Conservation (phyloP, 2,797 vertebrate genomes). For the Sebastes cheni region DNA sequence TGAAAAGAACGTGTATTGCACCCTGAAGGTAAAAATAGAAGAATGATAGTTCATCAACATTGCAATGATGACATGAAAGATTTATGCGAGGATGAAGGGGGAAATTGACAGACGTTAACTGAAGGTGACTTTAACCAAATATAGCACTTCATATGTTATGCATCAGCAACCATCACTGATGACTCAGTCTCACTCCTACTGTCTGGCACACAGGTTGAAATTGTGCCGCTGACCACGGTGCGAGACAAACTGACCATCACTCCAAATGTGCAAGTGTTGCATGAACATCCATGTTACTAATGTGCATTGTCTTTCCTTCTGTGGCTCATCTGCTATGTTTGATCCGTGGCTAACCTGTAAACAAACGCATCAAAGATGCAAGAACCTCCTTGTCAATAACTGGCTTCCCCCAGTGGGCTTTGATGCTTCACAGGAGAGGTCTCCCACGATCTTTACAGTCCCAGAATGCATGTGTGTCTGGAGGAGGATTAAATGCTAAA, state of each 20-base stretch:
- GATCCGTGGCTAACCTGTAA: slow-evolving; percentile 28
- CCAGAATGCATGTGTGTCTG: neutral
- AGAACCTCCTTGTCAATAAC: slow-evolving; percentile 42
- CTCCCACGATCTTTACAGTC: slow-evolving; percentile 49
- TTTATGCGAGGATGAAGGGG: neutral
- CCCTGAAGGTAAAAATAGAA: neutral
- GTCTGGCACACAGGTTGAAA: slow-evolving; percentile 8
- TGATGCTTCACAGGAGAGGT: slow-evolving; percentile 30
- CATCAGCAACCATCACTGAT: slow-evolving; percentile 50
- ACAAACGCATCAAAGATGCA: slow-evolving; percentile 36
- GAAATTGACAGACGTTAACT: neutral
- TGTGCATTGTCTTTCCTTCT: neutral
- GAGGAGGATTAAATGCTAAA: slow-evolving; percentile 24
- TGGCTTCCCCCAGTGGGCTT: slow-evolving; percentile 7
- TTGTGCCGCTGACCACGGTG: neutral
- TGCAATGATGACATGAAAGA: neutral
- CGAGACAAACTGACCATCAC: neutral
- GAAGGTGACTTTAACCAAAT: slow-evolving; percentile 48
- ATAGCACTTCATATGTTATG: slow-evolving; percentile 56
- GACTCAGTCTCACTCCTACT: slow-evolving; percentile 39
- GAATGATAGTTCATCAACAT: neutral
- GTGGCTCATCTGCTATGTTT: neutral
- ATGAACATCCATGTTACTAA: neutral
- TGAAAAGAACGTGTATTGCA: neutral
- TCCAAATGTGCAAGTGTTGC: neutral